Evolutionary conservation across 2,797 vertebrate species (phyloP), one percentile per base, ranked within the genome.

Genomic region (Spizella passerina): DNA sequence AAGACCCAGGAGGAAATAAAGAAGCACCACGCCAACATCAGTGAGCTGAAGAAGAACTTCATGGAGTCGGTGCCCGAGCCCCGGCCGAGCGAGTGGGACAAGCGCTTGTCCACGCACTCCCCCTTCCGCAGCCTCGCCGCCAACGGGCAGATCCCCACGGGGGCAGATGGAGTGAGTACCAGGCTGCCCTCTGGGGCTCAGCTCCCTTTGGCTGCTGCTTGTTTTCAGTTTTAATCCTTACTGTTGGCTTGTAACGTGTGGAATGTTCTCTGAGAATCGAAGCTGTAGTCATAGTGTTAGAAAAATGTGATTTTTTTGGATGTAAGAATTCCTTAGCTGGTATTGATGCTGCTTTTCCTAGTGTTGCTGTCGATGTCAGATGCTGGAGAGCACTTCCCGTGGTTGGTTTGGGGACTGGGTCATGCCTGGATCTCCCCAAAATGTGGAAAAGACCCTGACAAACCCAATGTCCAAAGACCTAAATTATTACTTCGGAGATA

Each of bases 21-120:
- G 98, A 99, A 99, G 69, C 99, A 99, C 95, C 99, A 99, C 68
- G 99, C 98, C 70, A 99, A 99, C 96, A 99, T 99, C 98, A 99
- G 99, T 44, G 99, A 99, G 96, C 90, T 99, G 72, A 99, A 99
- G 97, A 99, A 99, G 96, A 99, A 98, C 93, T 99, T 99, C 83
- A 99, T 99, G 99, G 99, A 99, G 95, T 99, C 99, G 0, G 98
- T 99, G 39, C 99, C 99, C 0, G 99, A 99, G 77, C 98, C 99
- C 38, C 98, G 98, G 64, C 99, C 98, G 86, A 99, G 99, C 11
- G 99, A 99, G 96, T 99, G 99, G 99, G 99, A 99, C 97, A 99
- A 99, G 81, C 99, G 99, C 44, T 98, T 99, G 68, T 99, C 99
- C 80, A 98, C 98, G 73, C 98, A 99, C 97, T 99, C 99, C 4